A percentile compares a stretch with the other conserved stretches of the same genome.
Evolutionary conservation across 2,888 invertebrate species (phyloP).

Genomic region (Trachelus stipa): DNA sequence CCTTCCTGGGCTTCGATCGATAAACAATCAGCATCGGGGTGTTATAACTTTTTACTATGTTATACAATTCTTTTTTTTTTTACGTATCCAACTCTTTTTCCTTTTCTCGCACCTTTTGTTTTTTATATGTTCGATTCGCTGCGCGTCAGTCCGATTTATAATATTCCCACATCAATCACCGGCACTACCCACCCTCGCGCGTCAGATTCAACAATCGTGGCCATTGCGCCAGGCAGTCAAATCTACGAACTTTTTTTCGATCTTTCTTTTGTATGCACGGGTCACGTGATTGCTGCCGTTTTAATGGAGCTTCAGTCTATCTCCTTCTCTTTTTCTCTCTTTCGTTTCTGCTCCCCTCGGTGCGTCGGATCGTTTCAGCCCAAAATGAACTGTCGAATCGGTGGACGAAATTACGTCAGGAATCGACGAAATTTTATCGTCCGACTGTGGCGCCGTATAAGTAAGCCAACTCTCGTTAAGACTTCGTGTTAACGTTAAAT

Average conservation of each 20-base stretch:
- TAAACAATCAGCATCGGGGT: background rate
- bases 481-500: background rate
- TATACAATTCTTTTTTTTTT: background rate
- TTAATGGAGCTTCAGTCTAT: background rate
- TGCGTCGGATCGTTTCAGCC: background rate
- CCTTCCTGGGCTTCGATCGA: background rate
- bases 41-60: background rate
- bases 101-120: background rate
- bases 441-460: background rate
- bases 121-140: background rate
- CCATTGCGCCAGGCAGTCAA: background rate
- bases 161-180: slow-evolving; percentile 3
- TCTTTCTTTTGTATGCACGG: background rate
- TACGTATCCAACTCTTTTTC: background rate
- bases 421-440: background rate
- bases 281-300: background rate
- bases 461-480: background rate
- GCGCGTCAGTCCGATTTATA: background rate
- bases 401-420: background rate
- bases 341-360: background rate
- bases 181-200: background rate
- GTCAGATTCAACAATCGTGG: background rate
- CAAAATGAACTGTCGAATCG: background rate
- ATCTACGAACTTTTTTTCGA: background rate
- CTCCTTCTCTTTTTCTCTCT: background rate